phyloP scores from a whole-genome alignment of 2,113 vertebrate species.

The Procavia capensis region DNA sequence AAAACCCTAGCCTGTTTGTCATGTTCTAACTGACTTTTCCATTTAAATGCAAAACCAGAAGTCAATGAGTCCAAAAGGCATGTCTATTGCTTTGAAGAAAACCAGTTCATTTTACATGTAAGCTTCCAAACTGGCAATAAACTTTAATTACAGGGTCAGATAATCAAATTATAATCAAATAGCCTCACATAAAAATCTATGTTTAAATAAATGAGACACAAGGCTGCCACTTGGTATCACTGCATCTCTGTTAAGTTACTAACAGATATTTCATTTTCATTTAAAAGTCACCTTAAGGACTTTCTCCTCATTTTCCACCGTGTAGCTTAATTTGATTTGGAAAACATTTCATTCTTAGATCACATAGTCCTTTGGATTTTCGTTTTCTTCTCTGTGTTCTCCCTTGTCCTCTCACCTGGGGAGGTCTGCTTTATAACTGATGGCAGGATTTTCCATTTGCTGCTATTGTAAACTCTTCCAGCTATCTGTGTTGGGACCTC shows the following conservation, averaged over 20 bases:
- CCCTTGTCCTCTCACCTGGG: neutral
- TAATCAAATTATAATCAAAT: constrained; percentile 91
- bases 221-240: constrained; percentile 84
- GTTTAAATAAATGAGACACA: constrained; percentile 90
- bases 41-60: constrained; percentile 91
- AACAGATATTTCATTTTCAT: constrained; percentile 89
- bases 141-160: constrained; percentile 91
- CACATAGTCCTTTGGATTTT: constrained; percentile 79
- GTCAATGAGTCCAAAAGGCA: constrained; percentile 86
- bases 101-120: constrained; percentile 88
- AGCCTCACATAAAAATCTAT: constrained; percentile 88
- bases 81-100: constrained; percentile 88
- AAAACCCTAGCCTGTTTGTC: constrained; percentile 94
- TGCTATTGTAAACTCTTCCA: constrained; percentile 52
- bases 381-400: constrained; percentile 59
- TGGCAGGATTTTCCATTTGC: constrained; percentile 73
- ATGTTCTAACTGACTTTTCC: constrained; percentile 89
- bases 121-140: constrained; percentile 89
- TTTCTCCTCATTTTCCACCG: constrained; percentile 82
- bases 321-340: constrained; percentile 86
- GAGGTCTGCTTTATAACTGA: constrained; percentile 55
- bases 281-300: constrained; percentile 89
- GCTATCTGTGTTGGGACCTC: neutral
- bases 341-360: constrained; percentile 85
- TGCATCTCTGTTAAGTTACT: constrained; percentile 85